These are phyloP conservation scores for Heteronetta atricapilla DNA, from an alignment of 2,113 vertebrate genomes.

Conservation along the genomic window DNA sequence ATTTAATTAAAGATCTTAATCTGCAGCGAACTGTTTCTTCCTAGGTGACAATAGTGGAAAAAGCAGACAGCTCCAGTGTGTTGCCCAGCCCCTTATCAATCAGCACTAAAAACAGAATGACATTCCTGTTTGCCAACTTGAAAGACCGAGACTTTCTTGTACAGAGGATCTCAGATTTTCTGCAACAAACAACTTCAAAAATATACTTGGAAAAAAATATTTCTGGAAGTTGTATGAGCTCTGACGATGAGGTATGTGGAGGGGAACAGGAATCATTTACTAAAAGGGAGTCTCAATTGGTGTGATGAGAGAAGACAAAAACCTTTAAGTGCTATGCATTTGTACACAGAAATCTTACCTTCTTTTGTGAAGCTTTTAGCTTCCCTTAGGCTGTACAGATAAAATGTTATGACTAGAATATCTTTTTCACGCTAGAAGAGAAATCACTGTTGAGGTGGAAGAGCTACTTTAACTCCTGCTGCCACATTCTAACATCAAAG, in stretches of 20 bases:
- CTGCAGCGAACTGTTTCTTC: background rate
- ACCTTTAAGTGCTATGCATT: background rate
- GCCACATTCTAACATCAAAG: background rate
- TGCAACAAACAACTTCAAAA: slow-evolving; percentile 94
- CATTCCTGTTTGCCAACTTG: slow-evolving; percentile 96
- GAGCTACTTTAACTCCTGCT: background rate
- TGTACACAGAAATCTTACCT: background rate
- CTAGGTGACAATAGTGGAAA: slow-evolving; percentile 97
- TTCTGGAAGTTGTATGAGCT: slow-evolving; percentile 88
- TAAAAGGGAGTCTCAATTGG: background rate
- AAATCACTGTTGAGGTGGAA: background rate
- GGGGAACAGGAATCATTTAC: background rate
- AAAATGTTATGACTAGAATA: background rate
- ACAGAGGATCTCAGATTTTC: slow-evolving; percentile 96
- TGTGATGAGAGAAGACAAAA: background rate
- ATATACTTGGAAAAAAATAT: slow-evolving; percentile 90
- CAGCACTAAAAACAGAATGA: slow-evolving; percentile 99
- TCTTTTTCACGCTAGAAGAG: background rate
- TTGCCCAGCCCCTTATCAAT: slow-evolving; percentile 95
- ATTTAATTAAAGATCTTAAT: background rate
- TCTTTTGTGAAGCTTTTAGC: background rate
- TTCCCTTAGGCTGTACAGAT: background rate
- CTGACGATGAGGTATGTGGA: slow-evolving; percentile 89
- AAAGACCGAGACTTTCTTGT: slow-evolving; percentile 97
- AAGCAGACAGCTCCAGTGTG: slow-evolving; percentile 96